Base-by-base conservation (phyloP, 2,888 invertebrate species). In the Dusona sp. region DNA sequence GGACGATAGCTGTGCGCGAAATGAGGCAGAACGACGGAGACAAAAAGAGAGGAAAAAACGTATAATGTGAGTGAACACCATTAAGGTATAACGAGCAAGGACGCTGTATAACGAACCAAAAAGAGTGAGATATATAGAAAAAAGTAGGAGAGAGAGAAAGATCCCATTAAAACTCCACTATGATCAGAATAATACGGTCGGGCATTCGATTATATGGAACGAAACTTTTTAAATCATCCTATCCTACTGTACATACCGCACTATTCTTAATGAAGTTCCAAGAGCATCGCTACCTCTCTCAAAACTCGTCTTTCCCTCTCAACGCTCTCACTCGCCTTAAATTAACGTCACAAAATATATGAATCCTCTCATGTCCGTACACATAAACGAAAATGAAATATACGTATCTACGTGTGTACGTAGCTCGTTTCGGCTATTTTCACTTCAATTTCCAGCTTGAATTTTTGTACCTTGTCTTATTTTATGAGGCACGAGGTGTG, bases 161-260 rank as follows among this genome's bases (percentile, higher is more conserved):
- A 78, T 80, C 64, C 84, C 75, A 86, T 86, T 86, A 86, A 86
- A 86, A 84, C 80, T 80, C 80, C 64, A 86, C 78, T 83, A 84
- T 84, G 86, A 86, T 86, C 86, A 81, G 86, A 86, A 86, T 86
- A 86, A 86, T 86, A 84, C 84, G 68, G 84, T 86, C 74, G 86
- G 74, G 81, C 84, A 86, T 84, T 86, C 81, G 84, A 84, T 86
- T 81, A 86, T 81, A 81, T 68, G 83, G 67, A 84, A 84, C 68
- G 68, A 81, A 86, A 86, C 84, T 86, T 86, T 86, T 84, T 81
- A 81, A 86, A 86, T 86, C 81, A 84, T 79, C 74, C 70, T 80
- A 45, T 65, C 13, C 29, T 38, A 13, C 51, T 25, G 51, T 51
- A 80, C 61, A 57, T 57, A 78, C 79, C 72, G 72, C 79, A 80